Evolutionary conservation across 2,113 vertebrate genomes (phyloP).

Genomic region (Takifugu flavidus): DNA sequence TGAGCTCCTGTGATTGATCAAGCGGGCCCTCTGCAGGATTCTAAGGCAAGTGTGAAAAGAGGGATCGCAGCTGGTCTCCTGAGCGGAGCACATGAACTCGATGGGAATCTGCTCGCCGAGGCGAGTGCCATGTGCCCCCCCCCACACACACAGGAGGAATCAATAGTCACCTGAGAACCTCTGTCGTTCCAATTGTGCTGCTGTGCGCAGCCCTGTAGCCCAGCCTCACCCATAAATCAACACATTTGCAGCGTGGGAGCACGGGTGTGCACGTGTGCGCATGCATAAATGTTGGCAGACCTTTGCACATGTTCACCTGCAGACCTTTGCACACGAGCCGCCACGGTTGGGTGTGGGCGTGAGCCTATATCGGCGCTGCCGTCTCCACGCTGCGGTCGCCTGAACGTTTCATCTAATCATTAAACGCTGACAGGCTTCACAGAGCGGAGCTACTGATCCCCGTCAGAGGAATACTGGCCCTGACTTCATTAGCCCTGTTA

Average conservation of each 20-base stretch:
- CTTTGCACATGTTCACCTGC: too few species aligned
- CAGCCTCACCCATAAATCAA: constrained; percentile 50
- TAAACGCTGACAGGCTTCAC: constrained; percentile 67
- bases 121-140: constrained; percentile 35
- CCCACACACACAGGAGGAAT: constrained; percentile 48
- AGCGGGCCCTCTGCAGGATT: not conserved
- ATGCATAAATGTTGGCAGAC: constrained; percentile 36
- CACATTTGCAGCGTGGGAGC: constrained; percentile 6
- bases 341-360: constrained; percentile 34
- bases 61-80: too few species aligned
- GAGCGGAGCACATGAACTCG: constrained; percentile 23
- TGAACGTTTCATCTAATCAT: constrained; percentile 70
- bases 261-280: constrained; percentile 7
- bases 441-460: constrained; percentile 57
- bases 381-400: constrained; percentile 36
- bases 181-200: constrained; percentile 49
- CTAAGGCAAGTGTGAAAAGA: constrained; percentile 18
- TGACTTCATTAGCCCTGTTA: constrained; percentile 74
- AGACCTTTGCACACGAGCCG: constrained; percentile 4
- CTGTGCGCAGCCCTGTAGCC: constrained; percentile 29
- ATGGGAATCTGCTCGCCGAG: constrained; percentile 43
- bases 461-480: constrained; percentile 53
- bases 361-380: constrained; percentile 34
- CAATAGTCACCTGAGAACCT: constrained; percentile 47
- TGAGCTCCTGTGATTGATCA: too few species aligned